Evolutionary conservation across 2,797 vertebrate genomes (phyloP).

Genomic region (Botia almorhae): DNA sequence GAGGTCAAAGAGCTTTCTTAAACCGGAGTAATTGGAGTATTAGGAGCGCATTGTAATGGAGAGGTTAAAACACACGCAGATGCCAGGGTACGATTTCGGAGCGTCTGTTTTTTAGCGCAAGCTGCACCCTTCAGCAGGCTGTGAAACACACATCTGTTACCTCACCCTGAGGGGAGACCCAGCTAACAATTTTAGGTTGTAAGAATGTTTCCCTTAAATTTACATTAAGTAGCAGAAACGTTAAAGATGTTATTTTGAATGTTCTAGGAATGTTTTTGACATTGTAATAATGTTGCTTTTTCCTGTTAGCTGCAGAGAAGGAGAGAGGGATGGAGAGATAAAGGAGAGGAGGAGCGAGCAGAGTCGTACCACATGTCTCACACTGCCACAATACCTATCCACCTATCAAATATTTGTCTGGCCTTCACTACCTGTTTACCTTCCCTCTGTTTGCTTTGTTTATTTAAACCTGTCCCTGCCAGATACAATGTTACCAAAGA

Average conservation of each 20-base stretch:
- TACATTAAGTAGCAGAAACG: too few species aligned
- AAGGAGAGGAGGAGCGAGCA: slow-evolving; percentile 33
- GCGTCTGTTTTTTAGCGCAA: slow-evolving; percentile 52
- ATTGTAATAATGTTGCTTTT: too few species aligned
- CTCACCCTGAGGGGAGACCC: slow-evolving; percentile 60
- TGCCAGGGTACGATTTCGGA: slow-evolving; percentile 36
- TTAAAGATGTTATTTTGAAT: too few species aligned
- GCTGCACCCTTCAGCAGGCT: slow-evolving; percentile 66
- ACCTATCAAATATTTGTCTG: slow-evolving; percentile 90
- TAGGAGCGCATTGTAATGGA: slow-evolving; percentile 57
- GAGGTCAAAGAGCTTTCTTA: slow-evolving; percentile 67
- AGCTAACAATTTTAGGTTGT: too few species aligned
- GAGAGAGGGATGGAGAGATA: slow-evolving; percentile 63
- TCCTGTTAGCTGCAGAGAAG: slow-evolving; percentile 31
- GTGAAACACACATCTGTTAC: slow-evolving; percentile 83
- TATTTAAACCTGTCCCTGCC: slow-evolving; percentile 76
- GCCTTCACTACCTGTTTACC: slow-evolving; percentile 86
- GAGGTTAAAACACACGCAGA: slow-evolving; percentile 49
- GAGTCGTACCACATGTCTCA: slow-evolving; percentile 65
- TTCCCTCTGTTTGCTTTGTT: slow-evolving; percentile 83
- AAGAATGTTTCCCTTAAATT: too few species aligned
- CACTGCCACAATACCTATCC: slow-evolving; percentile 74
- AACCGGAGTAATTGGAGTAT: slow-evolving; percentile 68
- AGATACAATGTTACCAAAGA: slow-evolving; percentile 75
- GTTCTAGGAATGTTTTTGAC: too few species aligned